These are phyloP conservation scores for Campylorhamphus procurvoides DNA, from an alignment of 2,113 vertebrate genomes.

Conservation along the genomic window DNA sequence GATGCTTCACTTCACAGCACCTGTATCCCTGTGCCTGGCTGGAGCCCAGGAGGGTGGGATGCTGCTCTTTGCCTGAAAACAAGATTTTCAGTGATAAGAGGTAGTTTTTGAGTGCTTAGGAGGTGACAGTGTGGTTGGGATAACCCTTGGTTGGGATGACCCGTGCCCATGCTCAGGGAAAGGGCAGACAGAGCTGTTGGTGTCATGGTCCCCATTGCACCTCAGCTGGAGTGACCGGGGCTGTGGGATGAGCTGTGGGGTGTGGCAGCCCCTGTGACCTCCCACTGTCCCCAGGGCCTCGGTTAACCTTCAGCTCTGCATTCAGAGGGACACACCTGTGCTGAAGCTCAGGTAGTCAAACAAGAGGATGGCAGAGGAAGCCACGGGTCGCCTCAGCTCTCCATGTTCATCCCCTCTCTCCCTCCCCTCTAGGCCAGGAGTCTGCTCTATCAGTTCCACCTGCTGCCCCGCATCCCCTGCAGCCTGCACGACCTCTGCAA, in stretches of 20 bases:
- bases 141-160: neutral
- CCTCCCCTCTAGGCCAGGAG: slow-evolving; percentile 85
- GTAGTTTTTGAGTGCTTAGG: neutral
- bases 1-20: neutral
- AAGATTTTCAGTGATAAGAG: neutral
- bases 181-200: neutral
- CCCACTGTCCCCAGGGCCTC: neutral
- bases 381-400: neutral
- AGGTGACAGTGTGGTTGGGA: neutral
- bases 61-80: neutral
- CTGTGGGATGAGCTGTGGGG: neutral
- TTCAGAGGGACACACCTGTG: neutral
- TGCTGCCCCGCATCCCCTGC: slow-evolving; percentile 92
- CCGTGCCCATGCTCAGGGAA: neutral
- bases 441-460: slow-evolving; percentile 95
- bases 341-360: neutral
- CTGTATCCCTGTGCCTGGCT: neutral
- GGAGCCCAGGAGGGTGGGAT: neutral
- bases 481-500: slow-evolving; percentile 93
- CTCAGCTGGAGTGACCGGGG: rapidly evolving
- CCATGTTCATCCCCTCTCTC: neutral
- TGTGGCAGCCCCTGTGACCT: neutral
- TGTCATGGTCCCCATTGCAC: rapidly evolving
- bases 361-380: neutral
- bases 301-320: neutral